Base-by-base conservation (phyloP, 2,797 vertebrate species). In the Avahi laniger region DNA sequence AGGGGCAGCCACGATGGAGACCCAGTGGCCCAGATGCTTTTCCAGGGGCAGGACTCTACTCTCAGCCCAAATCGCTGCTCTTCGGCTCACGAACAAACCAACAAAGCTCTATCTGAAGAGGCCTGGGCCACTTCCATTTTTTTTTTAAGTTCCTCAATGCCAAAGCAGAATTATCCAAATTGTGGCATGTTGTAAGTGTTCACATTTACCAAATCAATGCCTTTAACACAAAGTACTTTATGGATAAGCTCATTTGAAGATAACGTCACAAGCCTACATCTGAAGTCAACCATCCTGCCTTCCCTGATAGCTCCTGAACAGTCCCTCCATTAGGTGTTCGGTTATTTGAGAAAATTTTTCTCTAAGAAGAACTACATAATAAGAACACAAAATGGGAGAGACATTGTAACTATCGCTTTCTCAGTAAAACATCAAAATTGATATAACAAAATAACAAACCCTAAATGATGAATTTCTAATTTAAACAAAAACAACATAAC, bases 191-290 rank as follows among this genome's bases (percentile, higher is more conserved):
- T 72, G 80, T 57, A 65, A 73, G 35, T n/a, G 48, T 86, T 72
- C 35, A 70, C 57, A 33, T 35, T 54, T 91, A 73, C 73, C n/a
- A 85, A 73, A 63, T 15, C 89, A 57, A 5, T 54, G 14, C 61
- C 79, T 93, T 96, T 89, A 81, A 86, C 43, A 48, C 75, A 59
- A 87, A 93, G 52, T n/a, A 87, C 82, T 92, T 80, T 50, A 72
- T 1, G 9, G 9, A 20, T 41, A 46, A 78, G 80, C 48, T 92
- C 52, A 48, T 84, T 75, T 73, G 70, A 95, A 57, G 70, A 38
- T 15, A 72, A 38, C 7, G 43, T 46, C 33, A n/a, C 28, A 61
- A 38, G 20, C 4, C 8, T 54, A 52, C 65, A 43, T 28, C 43
- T 5, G 26, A 75, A 46, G 59, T 30, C 54, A 59, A 28, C 28